Percentiles rank a stretch among this genome's conserved stretches.
Evolutionary conservation across 1,140 invertebrate species (phyloP).

Genomic region (Geopemphigus sp.): DNA sequence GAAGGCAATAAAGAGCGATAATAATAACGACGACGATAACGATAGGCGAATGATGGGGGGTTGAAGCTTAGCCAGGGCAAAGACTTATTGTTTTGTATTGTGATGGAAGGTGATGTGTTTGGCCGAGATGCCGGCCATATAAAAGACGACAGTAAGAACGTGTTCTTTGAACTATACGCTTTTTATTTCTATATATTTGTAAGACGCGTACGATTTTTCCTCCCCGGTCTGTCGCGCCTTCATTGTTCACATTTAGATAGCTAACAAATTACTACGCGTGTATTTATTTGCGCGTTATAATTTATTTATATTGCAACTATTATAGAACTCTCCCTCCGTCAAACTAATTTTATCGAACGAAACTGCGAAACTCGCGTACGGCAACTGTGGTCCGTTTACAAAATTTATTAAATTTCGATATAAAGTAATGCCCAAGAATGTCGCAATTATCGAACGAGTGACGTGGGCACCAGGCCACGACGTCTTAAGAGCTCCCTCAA

Average conservation of each 20-base stretch:
- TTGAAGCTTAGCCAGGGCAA: background rate
- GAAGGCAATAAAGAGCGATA: no score
- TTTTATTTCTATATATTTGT: background rate
- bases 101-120: background rate
- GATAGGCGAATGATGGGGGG: background rate
- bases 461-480: no score
- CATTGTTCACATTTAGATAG: background rate
- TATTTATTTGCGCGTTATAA: no score
- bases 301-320: no score
- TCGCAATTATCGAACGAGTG: no score
- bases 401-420: no score
- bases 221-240: background rate
- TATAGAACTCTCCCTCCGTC: background rate
- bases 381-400: no score
- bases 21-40: background rate
- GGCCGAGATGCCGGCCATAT: background rate
- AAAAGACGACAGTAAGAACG: background rate
- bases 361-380: background rate
- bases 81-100: constrained; percentile 1
- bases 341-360: background rate
- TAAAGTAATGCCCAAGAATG: no score
- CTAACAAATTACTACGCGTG: no score
- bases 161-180: constrained; percentile 18
- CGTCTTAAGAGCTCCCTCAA: no score
- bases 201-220: background rate